Percentiles rank a stretch among this genome's conserved stretches.
Evolutionary conservation across 1,140 invertebrate genomes (phyloP).

Genomic region (Caenorhabditis inopinata): DNA sequence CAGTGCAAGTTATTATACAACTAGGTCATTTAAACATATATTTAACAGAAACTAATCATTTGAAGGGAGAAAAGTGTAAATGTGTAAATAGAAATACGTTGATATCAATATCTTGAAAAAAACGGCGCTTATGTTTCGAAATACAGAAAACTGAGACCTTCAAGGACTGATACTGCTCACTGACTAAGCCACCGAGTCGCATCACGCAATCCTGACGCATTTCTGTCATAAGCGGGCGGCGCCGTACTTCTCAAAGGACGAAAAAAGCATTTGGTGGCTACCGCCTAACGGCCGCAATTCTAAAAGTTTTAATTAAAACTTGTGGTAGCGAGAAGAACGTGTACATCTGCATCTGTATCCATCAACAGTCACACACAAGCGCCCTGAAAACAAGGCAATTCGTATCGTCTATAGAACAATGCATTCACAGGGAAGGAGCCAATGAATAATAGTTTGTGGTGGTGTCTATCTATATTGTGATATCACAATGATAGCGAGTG

Average conservation of each 20-base stretch:
- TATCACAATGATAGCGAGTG: slow-evolving; percentile 7
- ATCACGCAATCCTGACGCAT: background rate
- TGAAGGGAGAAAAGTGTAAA: too few relatives aligned
- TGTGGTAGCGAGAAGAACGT: background rate
- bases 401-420: too few relatives aligned
- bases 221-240: slow-evolving; percentile 6
- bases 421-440: background rate
- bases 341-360: background rate
- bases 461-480: background rate
- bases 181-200: background rate
- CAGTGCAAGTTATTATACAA: too few relatives aligned
- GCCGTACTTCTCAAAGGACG: background rate
- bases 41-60: too few relatives aligned
- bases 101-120: background rate
- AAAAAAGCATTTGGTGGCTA: slow-evolving; percentile 13
- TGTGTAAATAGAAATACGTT: too few relatives aligned
- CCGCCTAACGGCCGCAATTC: too few relatives aligned
- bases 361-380: too few relatives aligned
- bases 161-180: background rate
- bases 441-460: background rate
- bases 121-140: background rate
- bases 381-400: too few relatives aligned
- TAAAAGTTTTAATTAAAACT: slow-evolving; percentile 22
- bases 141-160: background rate
- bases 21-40: too few relatives aligned